Evolutionary conservation across 2,113 vertebrate species (phyloP).

Genomic region (Propithecus coquereli): DNA sequence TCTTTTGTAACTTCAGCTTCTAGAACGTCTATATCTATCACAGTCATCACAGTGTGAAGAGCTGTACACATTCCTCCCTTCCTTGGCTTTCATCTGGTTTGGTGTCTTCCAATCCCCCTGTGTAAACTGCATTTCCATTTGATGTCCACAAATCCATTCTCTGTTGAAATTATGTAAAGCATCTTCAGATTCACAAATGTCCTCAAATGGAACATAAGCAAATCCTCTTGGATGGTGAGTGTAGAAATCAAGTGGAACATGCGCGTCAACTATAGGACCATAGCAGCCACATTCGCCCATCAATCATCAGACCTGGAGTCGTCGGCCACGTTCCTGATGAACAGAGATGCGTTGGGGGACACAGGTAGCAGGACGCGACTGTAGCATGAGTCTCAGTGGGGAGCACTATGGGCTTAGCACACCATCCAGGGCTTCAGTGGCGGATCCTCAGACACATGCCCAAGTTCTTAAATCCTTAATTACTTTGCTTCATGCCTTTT

Average conservation of each 20-base stretch:
- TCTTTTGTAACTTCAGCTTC: slow-evolving; percentile 95
- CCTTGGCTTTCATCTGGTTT: slow-evolving; percentile 97
- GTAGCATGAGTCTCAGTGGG: not conserved
- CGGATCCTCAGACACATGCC: not conserved
- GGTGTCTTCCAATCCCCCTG: slow-evolving; percentile 98
- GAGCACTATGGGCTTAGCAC: slow-evolving; percentile 33
- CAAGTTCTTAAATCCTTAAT: not conserved
- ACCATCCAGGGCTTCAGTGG: slow-evolving; percentile 19
- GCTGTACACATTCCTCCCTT: slow-evolving; percentile 91
- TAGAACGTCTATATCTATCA: slow-evolving; percentile 91
- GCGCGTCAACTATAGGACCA: slow-evolving; percentile 98
- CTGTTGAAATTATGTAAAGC: slow-evolving; percentile 97
- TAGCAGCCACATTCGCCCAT: slow-evolving; percentile 98
- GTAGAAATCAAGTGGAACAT: slow-evolving; percentile 99
- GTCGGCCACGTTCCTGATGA: slow-evolving; percentile 96
- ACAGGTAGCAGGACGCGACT: slow-evolving; percentile 91
- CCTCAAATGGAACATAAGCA: slow-evolving; percentile 99
- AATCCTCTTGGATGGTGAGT: slow-evolving; percentile 98
- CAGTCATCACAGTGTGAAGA: slow-evolving; percentile 95
- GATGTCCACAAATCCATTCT: slow-evolving; percentile 98
- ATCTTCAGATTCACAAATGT: slow-evolving; percentile 97
- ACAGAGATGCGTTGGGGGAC: slow-evolving; percentile 95
- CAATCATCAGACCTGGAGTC: slow-evolving; percentile 98
- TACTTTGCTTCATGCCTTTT: not conserved
- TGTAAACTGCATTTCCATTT: slow-evolving; percentile 99